Conservation (phyloP, 1,140 invertebrate genomes). For the Bombus huntii region DNA sequence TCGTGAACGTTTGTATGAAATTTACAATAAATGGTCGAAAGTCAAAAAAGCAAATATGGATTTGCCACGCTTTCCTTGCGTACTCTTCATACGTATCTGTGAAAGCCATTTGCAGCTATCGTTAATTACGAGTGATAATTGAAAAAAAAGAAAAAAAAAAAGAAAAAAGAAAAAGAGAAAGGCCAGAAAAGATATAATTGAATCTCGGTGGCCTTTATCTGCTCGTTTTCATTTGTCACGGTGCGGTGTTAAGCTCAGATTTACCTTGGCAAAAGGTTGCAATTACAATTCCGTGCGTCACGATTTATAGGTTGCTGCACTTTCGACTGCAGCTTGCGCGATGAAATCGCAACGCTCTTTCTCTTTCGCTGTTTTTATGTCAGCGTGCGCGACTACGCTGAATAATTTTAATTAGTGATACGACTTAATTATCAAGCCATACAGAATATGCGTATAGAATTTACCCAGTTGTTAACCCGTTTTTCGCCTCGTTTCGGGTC, state of each 20-base stretch:
- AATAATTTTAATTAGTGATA: slow-evolving; percentile 25
- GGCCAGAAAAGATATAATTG: not conserved
- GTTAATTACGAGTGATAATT: not conserved
- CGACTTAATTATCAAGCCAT: not conserved
- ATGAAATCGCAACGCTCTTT: not conserved
- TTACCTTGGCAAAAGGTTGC: not conserved
- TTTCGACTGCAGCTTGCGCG: not conserved
- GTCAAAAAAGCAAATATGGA: too few relatives aligned
- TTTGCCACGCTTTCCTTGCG: too few relatives aligned
- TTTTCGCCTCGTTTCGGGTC: not conserved
- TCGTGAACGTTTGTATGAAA: too few relatives aligned
- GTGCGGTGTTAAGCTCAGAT: not conserved
- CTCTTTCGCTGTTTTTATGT: not conserved
- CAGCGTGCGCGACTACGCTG: not conserved
- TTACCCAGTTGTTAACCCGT: not conserved
- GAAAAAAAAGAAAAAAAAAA: not conserved
- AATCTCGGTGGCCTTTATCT: too few relatives aligned
- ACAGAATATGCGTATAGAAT: not conserved
- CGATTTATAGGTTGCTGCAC: not conserved
- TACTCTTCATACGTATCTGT: too few relatives aligned
- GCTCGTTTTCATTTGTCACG: not conserved
- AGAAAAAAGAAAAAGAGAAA: not conserved
- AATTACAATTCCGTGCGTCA: not conserved
- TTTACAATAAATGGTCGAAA: too few relatives aligned
- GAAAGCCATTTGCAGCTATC: not conserved